Base-by-base conservation (phyloP, 2,113 vertebrate genomes). In the Cnemophilus loriae region DNA sequence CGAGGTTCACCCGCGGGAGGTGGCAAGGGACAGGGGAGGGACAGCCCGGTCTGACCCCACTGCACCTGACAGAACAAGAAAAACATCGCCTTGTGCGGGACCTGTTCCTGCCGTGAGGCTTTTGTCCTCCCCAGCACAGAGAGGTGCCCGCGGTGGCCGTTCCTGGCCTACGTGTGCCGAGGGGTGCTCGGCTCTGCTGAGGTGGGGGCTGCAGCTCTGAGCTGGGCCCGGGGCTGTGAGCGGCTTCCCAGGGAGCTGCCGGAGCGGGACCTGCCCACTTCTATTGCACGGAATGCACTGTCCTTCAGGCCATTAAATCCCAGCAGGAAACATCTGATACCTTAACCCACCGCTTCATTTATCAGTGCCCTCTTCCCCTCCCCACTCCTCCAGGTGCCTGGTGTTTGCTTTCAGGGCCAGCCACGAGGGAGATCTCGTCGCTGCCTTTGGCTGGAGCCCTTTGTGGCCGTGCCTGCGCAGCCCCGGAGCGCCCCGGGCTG, bases 241-340 rank as follows among this genome's bases (percentile, higher is more conserved):
- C 60, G 17, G 42, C 52, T 80, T 6, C 13, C 16, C 18, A 0
- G 35, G 75, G 39, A 14, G 20, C 49, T 2, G 9, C 39, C 5
- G 2, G n/a, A n/a, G n/a, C n/a, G n/a, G n/a, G n/a, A n/a, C n/a
- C n/a, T n/a, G n/a, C n/a, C n/a, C n/a, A n/a, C n/a, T n/a, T n/a
- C n/a, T n/a, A n/a, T n/a, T n/a, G n/a, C n/a, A n/a, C n/a, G 4
- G 1, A 32, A n/a, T 3, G 61, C 61, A 0, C 44, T 2, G 6
- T 6, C 26, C 79, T 65, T 7, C 16, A 5, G 23, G 76, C 85
- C 63, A 11, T 41, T 35, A 70, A 95, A 95, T 90, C 79, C 75
- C 91, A 13, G 71, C 91, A 44, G 86, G 76, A 84, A 93, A 53
- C 76, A 81, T 30, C 83, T 3, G 46, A 77, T 23, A 61, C 59